A percentile compares a stretch with the other conserved stretches of the same genome.
Conservation (phyloP, 2,888 invertebrate genomes). For the Lepas anatifera region DNA sequence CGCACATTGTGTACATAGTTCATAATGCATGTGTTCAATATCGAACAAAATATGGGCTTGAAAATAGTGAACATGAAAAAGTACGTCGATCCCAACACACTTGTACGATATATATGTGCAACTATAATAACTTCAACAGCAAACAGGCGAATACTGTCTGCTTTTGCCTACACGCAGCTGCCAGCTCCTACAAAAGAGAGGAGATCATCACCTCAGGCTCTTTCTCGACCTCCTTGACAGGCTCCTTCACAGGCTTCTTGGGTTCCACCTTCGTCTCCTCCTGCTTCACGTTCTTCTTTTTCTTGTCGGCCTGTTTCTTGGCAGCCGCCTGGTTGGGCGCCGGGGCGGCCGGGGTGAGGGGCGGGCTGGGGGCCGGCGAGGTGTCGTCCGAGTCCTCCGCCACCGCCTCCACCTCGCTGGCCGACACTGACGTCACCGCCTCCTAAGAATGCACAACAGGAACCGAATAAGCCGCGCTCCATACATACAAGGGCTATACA, state of each 20-base stretch:
- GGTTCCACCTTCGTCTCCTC: not conserved
- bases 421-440: not conserved
- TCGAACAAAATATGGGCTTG: no score
- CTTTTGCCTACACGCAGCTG: no score
- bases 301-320: constrained; percentile 36
- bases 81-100: no score
- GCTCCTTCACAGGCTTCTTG: not conserved
- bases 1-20: no score
- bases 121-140: no score
- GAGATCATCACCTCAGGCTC: not conserved
- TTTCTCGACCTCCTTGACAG: not conserved
- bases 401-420: not conserved
- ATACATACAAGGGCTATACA: no score
- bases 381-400: not conserved
- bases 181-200: not conserved
- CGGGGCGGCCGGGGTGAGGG: not conserved
- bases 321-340: no score
- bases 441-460: not conserved
- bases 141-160: no score
- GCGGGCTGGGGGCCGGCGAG: not conserved
- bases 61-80: no score
- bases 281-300: constrained; percentile 44
- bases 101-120: no score
- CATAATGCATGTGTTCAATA: no score
- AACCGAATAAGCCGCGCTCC: no score